Base-by-base conservation (phyloP, 2,888 invertebrate species). In the Acronicta alni region DNA sequence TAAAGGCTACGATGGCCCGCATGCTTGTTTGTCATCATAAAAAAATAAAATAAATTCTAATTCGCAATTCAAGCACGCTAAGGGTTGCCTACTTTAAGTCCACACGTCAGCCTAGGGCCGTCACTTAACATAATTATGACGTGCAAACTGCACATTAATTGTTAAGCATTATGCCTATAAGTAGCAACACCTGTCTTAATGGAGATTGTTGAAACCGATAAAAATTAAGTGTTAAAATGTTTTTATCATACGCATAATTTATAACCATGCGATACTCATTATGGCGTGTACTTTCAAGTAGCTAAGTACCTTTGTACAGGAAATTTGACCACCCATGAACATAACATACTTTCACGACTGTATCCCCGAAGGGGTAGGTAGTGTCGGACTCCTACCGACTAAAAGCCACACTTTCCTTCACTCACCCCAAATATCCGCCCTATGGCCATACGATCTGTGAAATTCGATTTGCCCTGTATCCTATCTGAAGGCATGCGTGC, bases 151-250 rank as follows among this genome's bases (percentile, higher is more conserved):
- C 8, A 42, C 9, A 35, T 68, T 61, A 54, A 30, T 32, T 52
- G 45, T 44, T 54, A 62, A 46, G 20, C 30, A 20, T 18, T 32
- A 18, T 23, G 9, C 10, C 12, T 23, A 1, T 41, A 35, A n/a
- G 16, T 15, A 20, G 14, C 32, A 0, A 2, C 63, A 69, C 45
- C 65, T 61, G 65, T 49, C 18, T 2, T 30, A 0, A 16, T 52
- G n/a, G n/a, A 65, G 69, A 69, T 67, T 8, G n/a, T n/a, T 26
- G 0, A 17, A 8, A 5, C 18, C 26, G 65, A 68, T 65, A 65
- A 9, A 9, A 15, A n/a, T 15, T 15, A 0, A 38, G 45, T 69
- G 65, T 35, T 9, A 69, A 54, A 14, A 69, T 5, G 45, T 9
- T 38, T 54, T 53, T 48, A 14, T 30, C 62, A 54, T 45, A 47